Evolutionary conservation across 1,140 invertebrate genomes (phyloP).

Genomic region (Watersipora subatra): DNA sequence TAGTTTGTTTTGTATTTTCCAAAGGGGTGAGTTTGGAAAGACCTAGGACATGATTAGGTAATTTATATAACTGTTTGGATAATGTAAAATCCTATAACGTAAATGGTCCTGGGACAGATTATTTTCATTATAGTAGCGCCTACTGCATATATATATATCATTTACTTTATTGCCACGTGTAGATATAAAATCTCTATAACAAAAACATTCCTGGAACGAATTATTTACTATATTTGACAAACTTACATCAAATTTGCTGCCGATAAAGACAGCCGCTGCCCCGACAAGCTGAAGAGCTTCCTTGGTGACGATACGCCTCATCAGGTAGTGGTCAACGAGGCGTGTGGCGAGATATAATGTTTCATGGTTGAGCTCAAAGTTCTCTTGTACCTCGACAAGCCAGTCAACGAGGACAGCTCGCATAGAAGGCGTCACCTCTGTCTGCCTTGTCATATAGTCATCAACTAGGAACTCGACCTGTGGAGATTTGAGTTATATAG

Average conservation of each 20-base stretch:
- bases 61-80: no score
- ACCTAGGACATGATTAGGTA: no score
- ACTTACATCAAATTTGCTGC: conserved; percentile 87
- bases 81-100: no score
- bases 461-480: conserved; percentile 54
- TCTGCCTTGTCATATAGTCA: conserved; percentile 68
- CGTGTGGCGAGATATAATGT: conserved; percentile 92
- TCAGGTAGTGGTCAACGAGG: conserved; percentile 78
- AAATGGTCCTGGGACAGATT: no score
- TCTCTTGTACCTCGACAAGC: conserved; percentile 93
- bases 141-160: no score
- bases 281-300: conserved; percentile 71
- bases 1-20: no score
- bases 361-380: conserved; percentile 95
- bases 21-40: no score
- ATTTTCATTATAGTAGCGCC: no score
- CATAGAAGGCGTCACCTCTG: conserved; percentile 64
- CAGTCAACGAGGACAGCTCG: conserved; percentile 85
- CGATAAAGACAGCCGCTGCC: conserved; percentile 76
- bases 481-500: conserved; percentile 12
- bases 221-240: no score
- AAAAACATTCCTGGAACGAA: no score
- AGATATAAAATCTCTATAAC: no score
- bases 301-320: conserved; percentile 42
- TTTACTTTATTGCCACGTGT: no score